phyloP scores from a whole-genome alignment of 2,888 invertebrate species.

The Ditylenchus weischeri region DNA sequence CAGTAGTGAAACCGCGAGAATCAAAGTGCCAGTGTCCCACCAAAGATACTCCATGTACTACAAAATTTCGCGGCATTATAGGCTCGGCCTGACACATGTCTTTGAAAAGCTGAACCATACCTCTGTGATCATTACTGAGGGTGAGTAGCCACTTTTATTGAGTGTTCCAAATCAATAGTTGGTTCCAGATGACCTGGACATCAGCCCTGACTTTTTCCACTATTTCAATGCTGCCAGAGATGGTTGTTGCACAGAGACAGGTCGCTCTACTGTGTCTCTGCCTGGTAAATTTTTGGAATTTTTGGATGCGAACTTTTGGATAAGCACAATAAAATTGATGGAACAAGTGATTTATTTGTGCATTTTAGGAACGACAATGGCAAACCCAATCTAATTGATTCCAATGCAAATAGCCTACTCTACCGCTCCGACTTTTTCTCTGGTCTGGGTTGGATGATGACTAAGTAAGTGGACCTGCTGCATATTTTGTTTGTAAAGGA shows the following conservation, averaged over 20 bases:
- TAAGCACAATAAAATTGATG: too few species aligned
- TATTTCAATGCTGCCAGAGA: conserved; percentile 89
- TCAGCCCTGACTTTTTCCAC: conserved; percentile 93
- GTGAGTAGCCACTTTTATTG: conserved; percentile 62
- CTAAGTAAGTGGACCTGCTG: conserved; percentile 53
- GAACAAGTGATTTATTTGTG: too few species aligned
- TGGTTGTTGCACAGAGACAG: conserved; percentile 78
- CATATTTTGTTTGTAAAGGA: too few species aligned
- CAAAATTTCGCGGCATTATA: conserved; percentile 74
- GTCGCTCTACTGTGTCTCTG: conserved; percentile 81
- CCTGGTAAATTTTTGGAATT: conserved; percentile 14
- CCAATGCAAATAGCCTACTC: conserved; percentile 67
- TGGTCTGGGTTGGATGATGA: conserved; percentile 79
- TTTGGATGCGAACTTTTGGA: too few species aligned
- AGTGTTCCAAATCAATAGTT: not conserved
- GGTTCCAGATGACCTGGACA: conserved; percentile 82
- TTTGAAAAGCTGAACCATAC: conserved; percentile 78
- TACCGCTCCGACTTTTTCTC: conserved; percentile 98
- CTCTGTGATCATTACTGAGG: conserved; percentile 91
- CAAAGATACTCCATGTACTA: conserved; percentile 48
- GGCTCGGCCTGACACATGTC: conserved; percentile 88
- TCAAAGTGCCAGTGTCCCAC: conserved; percentile 45
- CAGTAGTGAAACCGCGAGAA: conserved; percentile 49
- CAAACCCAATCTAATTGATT: conserved; percentile 30
- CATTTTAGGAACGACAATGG: conserved; percentile 75